Conservation (phyloP, 2,797 vertebrate species). For the Uromys caudimaculatus region DNA sequence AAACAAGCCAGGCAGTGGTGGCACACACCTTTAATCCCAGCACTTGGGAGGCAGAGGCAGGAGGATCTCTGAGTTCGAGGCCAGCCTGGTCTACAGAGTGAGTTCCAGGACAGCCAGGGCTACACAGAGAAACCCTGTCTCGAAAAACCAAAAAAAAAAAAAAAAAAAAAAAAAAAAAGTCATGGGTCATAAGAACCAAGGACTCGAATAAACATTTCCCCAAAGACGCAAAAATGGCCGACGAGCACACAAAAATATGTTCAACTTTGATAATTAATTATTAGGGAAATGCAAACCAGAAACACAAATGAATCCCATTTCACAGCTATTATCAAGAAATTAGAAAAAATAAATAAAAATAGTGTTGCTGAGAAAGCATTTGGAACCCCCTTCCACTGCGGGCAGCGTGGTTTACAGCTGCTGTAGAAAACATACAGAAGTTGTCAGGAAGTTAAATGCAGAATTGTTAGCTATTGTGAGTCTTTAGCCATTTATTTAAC, state of each 20-base stretch:
- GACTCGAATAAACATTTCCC: neutral
- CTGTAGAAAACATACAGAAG: neutral
- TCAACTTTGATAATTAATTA: neutral
- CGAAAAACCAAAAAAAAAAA: neutral
- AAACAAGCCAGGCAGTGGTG: no score
- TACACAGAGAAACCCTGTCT: no score
- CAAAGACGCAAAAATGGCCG: neutral
- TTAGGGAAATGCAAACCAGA: constrained; percentile 41
- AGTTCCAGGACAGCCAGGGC: no score
- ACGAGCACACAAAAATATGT: neutral
- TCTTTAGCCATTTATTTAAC: no score
- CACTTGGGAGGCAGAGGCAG: no score
- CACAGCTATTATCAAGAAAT: neutral
- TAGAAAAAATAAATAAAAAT: neutral
- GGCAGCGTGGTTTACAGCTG: neutral
- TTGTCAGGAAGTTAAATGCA: neutral
- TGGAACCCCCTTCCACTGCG: neutral
- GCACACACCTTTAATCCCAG: no score
- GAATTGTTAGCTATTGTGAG: neutral
- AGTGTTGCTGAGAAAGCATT: neutral
- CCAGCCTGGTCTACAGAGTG: no score
- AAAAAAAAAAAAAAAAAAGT: neutral
- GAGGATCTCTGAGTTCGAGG: no score
- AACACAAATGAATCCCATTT: neutral
- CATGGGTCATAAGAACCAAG: neutral